phyloP scores from a whole-genome alignment of 1,140 invertebrate genomes.

The Oedothorax gibbosus region DNA sequence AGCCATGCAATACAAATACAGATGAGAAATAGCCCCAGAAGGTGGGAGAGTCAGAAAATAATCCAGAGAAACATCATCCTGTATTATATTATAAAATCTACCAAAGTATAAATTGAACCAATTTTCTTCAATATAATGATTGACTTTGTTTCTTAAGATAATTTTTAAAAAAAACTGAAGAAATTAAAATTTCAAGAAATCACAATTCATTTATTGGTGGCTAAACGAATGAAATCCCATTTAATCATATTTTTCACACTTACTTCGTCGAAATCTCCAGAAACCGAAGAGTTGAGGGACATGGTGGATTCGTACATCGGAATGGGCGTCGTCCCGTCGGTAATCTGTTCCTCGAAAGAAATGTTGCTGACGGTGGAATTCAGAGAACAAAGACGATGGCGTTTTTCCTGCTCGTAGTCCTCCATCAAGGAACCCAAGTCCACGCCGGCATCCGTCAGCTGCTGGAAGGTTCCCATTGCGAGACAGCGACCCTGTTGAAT shows the following conservation, averaged over 20 bases:
- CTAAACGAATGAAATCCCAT: neutral
- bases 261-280: slow-evolving; percentile 25
- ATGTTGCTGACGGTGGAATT: slow-evolving; percentile 25
- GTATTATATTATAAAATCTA: no score
- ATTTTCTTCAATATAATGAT: no score
- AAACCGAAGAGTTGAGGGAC: slow-evolving; percentile 41
- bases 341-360: slow-evolving; percentile 29
- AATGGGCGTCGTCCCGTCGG: slow-evolving; percentile 21
- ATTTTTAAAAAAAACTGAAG: no score
- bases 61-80: no score
- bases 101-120: neutral
- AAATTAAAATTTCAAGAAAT: no score
- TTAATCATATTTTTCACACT: neutral
- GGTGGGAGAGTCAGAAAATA: no score
- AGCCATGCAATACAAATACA: no score
- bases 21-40: no score
- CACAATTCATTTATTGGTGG: neutral
- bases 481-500: slow-evolving; percentile 48
- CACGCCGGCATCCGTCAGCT: slow-evolving; percentile 58
- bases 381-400: slow-evolving; percentile 45
- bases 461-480: slow-evolving; percentile 59
- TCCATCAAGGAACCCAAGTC: slow-evolving; percentile 62
- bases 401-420: slow-evolving; percentile 32
- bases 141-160: no score
- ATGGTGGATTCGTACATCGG: slow-evolving; percentile 53